These are phyloP conservation scores for Australoheros facetus DNA, from an alignment of 2,797 vertebrate genomes.

Conservation along the genomic window DNA sequence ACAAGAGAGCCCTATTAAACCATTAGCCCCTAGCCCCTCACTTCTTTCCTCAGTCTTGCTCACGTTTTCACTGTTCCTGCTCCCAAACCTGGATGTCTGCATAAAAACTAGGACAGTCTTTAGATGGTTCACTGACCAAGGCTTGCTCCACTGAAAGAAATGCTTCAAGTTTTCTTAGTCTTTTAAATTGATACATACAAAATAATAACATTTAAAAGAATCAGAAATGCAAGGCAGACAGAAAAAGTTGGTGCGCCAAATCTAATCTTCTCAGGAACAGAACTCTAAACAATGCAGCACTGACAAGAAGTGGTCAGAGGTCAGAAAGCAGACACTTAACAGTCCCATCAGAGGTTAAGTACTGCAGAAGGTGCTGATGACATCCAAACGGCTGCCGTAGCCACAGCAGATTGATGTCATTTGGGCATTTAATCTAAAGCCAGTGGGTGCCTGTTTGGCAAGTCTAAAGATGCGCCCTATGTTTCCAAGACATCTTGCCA, in stretches of 20 bases:
- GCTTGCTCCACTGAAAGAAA: constrained; percentile 33
- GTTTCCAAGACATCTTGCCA: constrained; percentile 22
- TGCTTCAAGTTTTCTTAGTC: constrained; percentile 11
- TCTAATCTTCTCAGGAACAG: constrained; percentile 51
- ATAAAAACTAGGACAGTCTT: constrained; percentile 65
- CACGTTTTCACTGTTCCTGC: constrained; percentile 25
- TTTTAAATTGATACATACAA: constrained; percentile 38
- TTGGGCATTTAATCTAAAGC: constrained; percentile 30
- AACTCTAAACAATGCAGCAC: constrained; percentile 39
- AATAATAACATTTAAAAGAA: constrained; percentile 9
- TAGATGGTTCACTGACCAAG: constrained; percentile 65
- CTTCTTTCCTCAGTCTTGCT: constrained; percentile 33
- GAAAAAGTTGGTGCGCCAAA: constrained; percentile 27
- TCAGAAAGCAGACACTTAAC: constrained; percentile 51
- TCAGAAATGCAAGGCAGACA: constrained; percentile 10
- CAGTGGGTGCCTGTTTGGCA: not conserved
- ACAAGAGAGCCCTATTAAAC: constrained; percentile 71
- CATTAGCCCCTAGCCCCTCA: constrained; percentile 60
- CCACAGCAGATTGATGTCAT: constrained; percentile 33
- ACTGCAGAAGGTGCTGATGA: constrained; percentile 46
- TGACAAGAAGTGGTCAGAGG: constrained; percentile 62
- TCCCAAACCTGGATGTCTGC: constrained; percentile 52
- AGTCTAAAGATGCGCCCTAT: constrained; percentile 6
- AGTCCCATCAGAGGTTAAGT: constrained; percentile 50
- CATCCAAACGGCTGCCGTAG: constrained; percentile 30